A percentile compares a stretch with the other conserved stretches of the same genome.
phyloP scores from a whole-genome alignment of 2,888 invertebrate genomes.

The Phorcus lineatus region DNA sequence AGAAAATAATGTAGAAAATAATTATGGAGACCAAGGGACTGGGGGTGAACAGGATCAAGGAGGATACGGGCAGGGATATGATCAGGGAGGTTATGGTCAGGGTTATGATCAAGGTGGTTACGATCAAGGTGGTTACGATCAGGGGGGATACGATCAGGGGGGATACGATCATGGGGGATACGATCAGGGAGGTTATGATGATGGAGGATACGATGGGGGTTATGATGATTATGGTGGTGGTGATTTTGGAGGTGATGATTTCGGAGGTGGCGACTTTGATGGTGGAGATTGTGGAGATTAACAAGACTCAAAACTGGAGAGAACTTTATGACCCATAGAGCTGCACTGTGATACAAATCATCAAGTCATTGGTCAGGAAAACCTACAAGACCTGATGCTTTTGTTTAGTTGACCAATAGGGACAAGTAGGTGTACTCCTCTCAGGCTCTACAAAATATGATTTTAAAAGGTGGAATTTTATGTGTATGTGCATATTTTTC shows the following conservation, averaged over 20 bases:
- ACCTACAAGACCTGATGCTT: too few species aligned
- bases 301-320: neutral
- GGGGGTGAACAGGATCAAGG: neutral
- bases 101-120: conserved; percentile 20
- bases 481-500: too few species aligned
- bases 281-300: conserved; percentile 19
- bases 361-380: too few species aligned
- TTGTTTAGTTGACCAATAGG: too few species aligned
- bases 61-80: conserved; percentile 16
- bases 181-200: conserved; percentile 1
- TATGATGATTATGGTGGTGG: conserved; percentile 13
- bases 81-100: conserved; percentile 11
- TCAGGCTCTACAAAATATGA: too few species aligned
- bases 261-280: conserved; percentile 25
- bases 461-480: too few species aligned
- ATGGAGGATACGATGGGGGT: conserved; percentile 22
- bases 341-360: too few species aligned
- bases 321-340: too few species aligned
- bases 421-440: too few species aligned
- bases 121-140: neutral
- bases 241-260: conserved; percentile 25
- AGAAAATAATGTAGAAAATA: conserved; percentile 31
- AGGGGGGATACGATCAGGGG: conserved; percentile 22
- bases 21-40: conserved; percentile 15
- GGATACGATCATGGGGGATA: conserved; percentile 26